Evolutionary conservation across 64 coral and sea anemone genomes (phyloP), one percentile per base, ranked within the genome.

Genomic region (Porites lutea): DNA sequence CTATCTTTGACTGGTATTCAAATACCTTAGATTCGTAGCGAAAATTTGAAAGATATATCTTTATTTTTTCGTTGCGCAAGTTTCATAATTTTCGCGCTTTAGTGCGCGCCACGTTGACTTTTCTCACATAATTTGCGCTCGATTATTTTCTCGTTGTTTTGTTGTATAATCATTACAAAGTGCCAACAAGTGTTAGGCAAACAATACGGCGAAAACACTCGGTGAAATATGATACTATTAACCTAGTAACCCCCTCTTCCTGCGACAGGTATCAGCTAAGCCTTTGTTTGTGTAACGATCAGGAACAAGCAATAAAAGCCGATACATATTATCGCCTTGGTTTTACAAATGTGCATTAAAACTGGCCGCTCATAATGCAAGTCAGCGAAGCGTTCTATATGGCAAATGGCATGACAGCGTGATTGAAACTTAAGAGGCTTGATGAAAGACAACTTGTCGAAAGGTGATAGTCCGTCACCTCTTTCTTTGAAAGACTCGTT

Each of bases 161-260:
- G 48, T 84, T 84, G 45, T 27, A 68, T 84, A 84, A 84, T 68
- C 81, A 84, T 84, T 84, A 68, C 81, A 23, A 84, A 84, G 81
- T 84, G 81, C 47, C 73, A 76, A 76, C 73, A 76, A 84, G 81
- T 84, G 81, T 69, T 52, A 68, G 13, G 16, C 81, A 84, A 84
- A 84, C 81, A 84, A 68, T 69, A 50, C 63, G 11, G 0, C 14
- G 37, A 47, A 81, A 46, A 58, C 23, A 45, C 37, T 81, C 52
- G 13, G 21, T 6, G 79, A 82, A 65, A 82, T 22, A 19, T 15
- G 79, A 82, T 82, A 82, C 44, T 64, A 47, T 65, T 44, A 45
- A 62, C 23, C 53, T 13, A 14, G 10, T 62, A 18, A 81, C 58
- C 73, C 13, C 58, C 68, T 71, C 43, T 71, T 71, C 68, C 68